phyloP scores from a whole-genome alignment of 2,888 invertebrate species.

The Hirtodrosophila duncani region DNA sequence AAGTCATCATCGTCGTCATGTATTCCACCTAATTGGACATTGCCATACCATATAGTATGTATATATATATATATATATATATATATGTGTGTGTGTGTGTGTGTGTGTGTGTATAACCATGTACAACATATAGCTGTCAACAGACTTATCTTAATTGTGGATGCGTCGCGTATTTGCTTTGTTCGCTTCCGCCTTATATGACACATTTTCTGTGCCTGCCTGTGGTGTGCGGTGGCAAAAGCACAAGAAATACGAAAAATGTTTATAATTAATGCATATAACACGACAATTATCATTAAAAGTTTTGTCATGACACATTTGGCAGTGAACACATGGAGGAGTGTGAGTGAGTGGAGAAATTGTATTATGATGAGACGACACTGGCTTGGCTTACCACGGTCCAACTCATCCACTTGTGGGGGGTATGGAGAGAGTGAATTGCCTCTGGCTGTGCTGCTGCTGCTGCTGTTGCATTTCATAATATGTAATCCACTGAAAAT shows the following conservation, averaged over 20 bases:
- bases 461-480: conserved; percentile 46
- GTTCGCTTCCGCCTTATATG: too few relatives aligned
- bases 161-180: too few relatives aligned
- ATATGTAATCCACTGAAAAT: conserved; percentile 21
- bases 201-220: too few relatives aligned
- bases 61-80: too few relatives aligned
- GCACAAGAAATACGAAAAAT: conserved; percentile 1
- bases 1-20: conserved; percentile 37
- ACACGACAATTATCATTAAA: too few relatives aligned
- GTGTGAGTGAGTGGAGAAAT: background rate
- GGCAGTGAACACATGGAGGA: conserved; percentile 2
- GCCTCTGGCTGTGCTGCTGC: background rate
- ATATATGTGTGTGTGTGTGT: too few relatives aligned
- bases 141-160: too few relatives aligned
- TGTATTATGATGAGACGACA: background rate
- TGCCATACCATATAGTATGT: too few relatives aligned
- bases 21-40: conserved; percentile 10
- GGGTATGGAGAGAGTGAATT: conserved; percentile 11
- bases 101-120: too few relatives aligned
- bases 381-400: conserved; percentile 11
- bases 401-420: background rate
- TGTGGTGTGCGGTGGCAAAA: background rate
- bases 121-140: too few relatives aligned
- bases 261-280: conserved; percentile 20
- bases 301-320: conserved; percentile 16